Conservation (phyloP, 2,797 vertebrate species). For the Xenops minutus region DNA sequence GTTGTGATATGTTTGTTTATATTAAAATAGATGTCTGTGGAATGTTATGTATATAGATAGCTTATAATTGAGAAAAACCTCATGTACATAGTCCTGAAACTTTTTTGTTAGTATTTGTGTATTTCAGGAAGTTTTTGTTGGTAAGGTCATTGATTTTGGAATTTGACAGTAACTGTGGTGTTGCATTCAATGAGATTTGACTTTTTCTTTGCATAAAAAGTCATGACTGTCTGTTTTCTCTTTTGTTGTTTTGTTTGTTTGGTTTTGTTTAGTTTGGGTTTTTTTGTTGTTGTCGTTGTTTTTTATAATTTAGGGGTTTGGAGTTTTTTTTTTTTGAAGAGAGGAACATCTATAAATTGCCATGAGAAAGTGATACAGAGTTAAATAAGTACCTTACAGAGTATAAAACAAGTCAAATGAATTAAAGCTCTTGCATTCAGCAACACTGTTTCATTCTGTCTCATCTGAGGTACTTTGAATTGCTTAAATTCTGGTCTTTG, state of each 20-base stretch:
- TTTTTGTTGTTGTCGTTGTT: too few species aligned
- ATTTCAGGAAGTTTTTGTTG: not conserved
- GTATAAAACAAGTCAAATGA: not conserved
- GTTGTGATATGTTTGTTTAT: not conserved
- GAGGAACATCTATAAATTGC: not conserved
- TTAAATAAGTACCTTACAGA: not conserved
- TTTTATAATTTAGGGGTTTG: too few species aligned
- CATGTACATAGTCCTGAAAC: not conserved
- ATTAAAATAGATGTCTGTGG: not conserved
- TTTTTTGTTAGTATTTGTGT: not conserved
- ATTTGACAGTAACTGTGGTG: not conserved
- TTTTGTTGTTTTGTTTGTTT: not conserved
- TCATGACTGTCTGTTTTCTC: not conserved
- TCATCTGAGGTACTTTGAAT: not conserved
- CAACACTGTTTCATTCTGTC: not conserved
- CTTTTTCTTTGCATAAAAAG: not conserved
- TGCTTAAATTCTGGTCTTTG: not conserved
- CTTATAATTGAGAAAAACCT: not conserved
- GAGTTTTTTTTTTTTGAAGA: not conserved
- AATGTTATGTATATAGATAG: not conserved
- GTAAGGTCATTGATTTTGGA: not conserved
- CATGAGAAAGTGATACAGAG: not conserved
- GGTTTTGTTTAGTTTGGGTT: not conserved
- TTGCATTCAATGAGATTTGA: not conserved
- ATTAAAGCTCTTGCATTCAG: not conserved